A percentile compares a stretch with the other conserved stretches of the same genome.
These are phyloP conservation scores for Chionoecetes opilio DNA, from an alignment of 1,140 invertebrate species.

Conservation along the genomic window DNA sequence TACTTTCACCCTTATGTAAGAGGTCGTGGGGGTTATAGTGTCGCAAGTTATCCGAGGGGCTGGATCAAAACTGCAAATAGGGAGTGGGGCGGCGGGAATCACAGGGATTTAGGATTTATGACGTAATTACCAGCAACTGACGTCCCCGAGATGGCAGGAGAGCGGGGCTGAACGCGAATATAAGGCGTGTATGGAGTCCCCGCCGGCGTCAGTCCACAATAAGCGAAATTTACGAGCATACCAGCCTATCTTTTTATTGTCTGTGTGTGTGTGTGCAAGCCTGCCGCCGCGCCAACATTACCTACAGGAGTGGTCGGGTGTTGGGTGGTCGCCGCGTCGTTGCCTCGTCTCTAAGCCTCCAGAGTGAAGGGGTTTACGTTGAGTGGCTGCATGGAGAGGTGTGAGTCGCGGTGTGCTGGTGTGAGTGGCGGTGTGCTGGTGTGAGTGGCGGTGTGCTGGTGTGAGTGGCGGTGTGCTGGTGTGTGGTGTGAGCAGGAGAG, in stretches of 20 bases:
- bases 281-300: background rate
- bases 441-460: background rate
- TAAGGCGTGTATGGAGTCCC: background rate
- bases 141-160: slow-evolving; percentile 55
- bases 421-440: background rate
- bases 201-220: background rate
- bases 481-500: background rate
- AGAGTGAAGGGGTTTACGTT: background rate
- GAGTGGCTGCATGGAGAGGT: background rate
- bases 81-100: slow-evolving; percentile 58
- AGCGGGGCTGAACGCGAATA: slow-evolving; percentile 43
- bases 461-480: background rate
- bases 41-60: background rate
- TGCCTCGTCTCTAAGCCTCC: background rate
- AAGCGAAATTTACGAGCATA: background rate
- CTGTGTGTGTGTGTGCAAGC: background rate
- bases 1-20: background rate
- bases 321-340: background rate
- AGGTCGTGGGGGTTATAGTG: background rate
- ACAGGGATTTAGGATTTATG: slow-evolving; percentile 70
- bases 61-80: slow-evolving; percentile 56
- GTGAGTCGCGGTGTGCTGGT: background rate
- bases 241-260: slow-evolving; percentile 38
- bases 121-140: slow-evolving; percentile 71
- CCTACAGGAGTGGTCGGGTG: background rate